Base-by-base conservation (phyloP, 2,113 vertebrate species). In the Ochotona curzoniae region DNA sequence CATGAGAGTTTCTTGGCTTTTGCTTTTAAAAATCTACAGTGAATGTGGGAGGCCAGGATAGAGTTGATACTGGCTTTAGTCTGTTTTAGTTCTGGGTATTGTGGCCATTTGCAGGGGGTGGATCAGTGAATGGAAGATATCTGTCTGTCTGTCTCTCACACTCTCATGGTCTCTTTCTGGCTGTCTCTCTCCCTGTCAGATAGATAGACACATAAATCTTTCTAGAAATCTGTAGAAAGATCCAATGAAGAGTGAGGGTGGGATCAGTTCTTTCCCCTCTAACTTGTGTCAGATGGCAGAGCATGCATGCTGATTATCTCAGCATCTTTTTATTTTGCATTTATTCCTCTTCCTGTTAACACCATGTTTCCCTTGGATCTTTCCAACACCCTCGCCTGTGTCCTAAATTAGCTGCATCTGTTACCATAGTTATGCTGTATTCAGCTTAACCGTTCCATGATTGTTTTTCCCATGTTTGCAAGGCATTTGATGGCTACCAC, bases 391-490 rank as follows among this genome's bases (percentile, higher is more conserved):
- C 78, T 95, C 89, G 7, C 89, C 80, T 94, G 90, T 85, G 82
- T 85, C 93, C 91, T 96, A 94, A 97, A 95, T 96, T 94, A 96
- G 96, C 87, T 89, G 82, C 93, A 83, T 97, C 94, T 93, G 96
- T 97, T 97, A 88, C 96, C 97, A 97, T 97, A 96, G 97, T 95
- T 97, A 95, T 95, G 49, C 69, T 13, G 64, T 32, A 85, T 71
- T 47, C 84, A 35, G 83, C 63, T 93, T 94, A 96, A 96, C 90
- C 80, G 7, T 94, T 79, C 54, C 67, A 11, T 9, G 69, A 93
- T 84, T 47, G 7, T 49, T 92, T 78, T 57, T 54, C 23, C 17
- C 10, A 2, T 63, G 14, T 15, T 12, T 2, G 0, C 12, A 51
- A 84, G 57, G 64, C 57, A 84, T 69, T 25, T 38, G 38, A 44